These are phyloP conservation scores for Rhamnusium bicolor DNA, from an alignment of 2,888 invertebrate species.

Conservation along the genomic window DNA sequence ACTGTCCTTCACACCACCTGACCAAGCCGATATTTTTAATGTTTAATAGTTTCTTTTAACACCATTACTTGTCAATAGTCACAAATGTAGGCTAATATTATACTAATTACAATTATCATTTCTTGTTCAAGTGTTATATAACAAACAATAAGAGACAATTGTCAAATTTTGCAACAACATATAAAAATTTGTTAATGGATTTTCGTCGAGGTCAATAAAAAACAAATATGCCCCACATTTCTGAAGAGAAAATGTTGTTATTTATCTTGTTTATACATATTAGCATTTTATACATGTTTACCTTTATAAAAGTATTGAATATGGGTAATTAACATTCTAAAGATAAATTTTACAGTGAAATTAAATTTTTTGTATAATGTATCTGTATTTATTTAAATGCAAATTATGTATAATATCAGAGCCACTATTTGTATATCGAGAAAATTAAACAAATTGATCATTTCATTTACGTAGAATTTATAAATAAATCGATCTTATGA, in stretches of 20 bases:
- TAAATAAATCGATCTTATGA: neutral
- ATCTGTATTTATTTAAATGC: neutral
- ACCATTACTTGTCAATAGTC: no score
- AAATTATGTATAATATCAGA: neutral
- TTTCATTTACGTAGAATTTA: neutral
- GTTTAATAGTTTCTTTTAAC: no score
- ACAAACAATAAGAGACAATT: neutral
- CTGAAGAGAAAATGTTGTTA: neutral
- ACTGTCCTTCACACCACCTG: no score
- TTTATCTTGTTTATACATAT: neutral
- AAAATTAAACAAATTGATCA: neutral
- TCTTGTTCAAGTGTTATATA: neutral
- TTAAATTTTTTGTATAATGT: neutral
- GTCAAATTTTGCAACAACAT: neutral
- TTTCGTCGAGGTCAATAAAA: neutral
- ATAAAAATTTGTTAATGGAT: neutral
- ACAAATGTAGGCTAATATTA: neutral
- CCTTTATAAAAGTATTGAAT: neutral
- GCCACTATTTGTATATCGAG: no score
- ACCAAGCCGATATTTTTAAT: no score
- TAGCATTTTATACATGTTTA: neutral
- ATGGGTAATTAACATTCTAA: neutral
- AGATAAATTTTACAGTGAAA: neutral
- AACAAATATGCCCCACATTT: neutral
- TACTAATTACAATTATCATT: neutral